Evolutionary conservation across 2,888 invertebrate species (phyloP), one percentile per base, ranked within the genome.

Genomic region (Elegia similella): DNA sequence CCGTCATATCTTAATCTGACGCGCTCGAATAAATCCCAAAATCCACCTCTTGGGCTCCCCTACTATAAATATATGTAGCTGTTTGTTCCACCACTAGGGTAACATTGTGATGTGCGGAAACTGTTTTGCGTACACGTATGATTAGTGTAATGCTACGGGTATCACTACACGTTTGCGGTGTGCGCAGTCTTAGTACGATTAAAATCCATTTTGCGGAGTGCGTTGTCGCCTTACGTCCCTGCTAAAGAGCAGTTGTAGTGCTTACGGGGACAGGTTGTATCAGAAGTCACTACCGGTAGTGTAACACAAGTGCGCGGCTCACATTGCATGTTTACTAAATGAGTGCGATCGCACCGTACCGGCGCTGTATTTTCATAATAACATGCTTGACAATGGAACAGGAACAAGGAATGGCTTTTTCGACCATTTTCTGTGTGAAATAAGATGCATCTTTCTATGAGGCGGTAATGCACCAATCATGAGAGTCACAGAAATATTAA

Each of bases 331-430:
- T 86, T 85, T 83, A 84, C 79, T 72, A 75, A 80, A 80, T 70
- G 67, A 42, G 17, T 29, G 50, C 52, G 62, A 63, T 66, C 58
- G 62, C 23, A 23, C 56, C 59, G 56, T 60, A 59, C 64, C 60
- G 29, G 29, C 74, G 75, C 69, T 76, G 73, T 84, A 82, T 86
- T 86, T 84, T 83, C 84, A 86, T 85, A 86, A 86, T 80, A 86
- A 50, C 50, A 50, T 17, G 34, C 34, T 30, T 32, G 7, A 60
- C 70, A 67, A 68, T 73, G 74, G 68, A 73, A 82, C 23, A 23
- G 2, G 78, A 80, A 79, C 81, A 80, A 76, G 79, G 77, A 79
- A 76, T 68, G 73, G 70, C 70, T 75, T 63, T 70, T 65, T 38
- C 10, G 5, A 38, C n/a, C 5, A 10, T 12, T 38, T 5, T 10